phyloP scores from a whole-genome alignment of 1,140 invertebrate species.

The Trichonephila clavipes region DNA sequence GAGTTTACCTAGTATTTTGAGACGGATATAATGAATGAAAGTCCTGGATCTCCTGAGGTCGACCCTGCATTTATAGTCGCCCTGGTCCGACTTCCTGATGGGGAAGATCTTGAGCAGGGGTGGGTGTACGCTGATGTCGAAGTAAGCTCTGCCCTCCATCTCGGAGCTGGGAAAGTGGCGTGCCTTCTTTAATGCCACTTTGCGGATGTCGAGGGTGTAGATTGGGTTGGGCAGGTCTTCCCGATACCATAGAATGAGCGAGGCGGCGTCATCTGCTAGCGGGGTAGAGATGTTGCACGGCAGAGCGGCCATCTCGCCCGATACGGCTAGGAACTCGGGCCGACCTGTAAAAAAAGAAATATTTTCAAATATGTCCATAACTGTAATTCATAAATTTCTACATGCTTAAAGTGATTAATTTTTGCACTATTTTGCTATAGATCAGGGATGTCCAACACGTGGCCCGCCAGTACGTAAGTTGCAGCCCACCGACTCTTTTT shows the following conservation, averaged over 20 bases:
- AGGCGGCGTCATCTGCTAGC: slow-evolving; percentile 87
- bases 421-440: too few species aligned
- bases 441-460: too few species aligned
- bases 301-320: slow-evolving; percentile 87
- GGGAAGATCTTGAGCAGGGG: slow-evolving; percentile 89
- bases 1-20: slow-evolving; percentile 77
- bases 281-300: slow-evolving; percentile 90
- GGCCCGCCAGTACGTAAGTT: too few species aligned
- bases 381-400: too few species aligned
- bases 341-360: slow-evolving; percentile 66
- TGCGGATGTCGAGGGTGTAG: slow-evolving; percentile 78
- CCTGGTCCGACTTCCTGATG: slow-evolving; percentile 90
- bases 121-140: slow-evolving; percentile 80
- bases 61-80: slow-evolving; percentile 93
- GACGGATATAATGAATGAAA: slow-evolving; percentile 78
- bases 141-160: slow-evolving; percentile 77
- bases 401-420: too few species aligned
- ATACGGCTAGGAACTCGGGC: slow-evolving; percentile 83
- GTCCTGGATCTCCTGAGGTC: slow-evolving; percentile 94
- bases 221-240: slow-evolving; percentile 81
- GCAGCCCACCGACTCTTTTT: too few species aligned
- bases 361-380: neutral
- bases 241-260: slow-evolving; percentile 93
- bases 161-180: slow-evolving; percentile 75
- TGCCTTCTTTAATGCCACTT: slow-evolving; percentile 72